phyloP scores from a whole-genome alignment of 2,113 vertebrate species.

The Thomomys bottae region DNA sequence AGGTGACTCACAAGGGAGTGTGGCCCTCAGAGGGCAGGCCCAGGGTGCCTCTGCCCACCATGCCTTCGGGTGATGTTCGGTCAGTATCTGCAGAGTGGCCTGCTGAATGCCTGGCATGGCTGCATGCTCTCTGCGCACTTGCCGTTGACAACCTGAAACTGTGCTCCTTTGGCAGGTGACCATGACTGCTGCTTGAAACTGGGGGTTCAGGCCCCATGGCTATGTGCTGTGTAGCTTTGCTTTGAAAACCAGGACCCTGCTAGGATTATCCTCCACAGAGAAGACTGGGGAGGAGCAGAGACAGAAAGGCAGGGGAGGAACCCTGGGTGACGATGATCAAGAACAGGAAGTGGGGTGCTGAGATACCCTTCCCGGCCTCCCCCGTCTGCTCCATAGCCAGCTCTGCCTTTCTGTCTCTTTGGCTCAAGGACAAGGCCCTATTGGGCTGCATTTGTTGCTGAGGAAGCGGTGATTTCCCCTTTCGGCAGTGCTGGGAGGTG shows the following conservation, averaged over 20 bases:
- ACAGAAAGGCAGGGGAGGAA: not conserved
- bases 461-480: not conserved
- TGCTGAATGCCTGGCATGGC: too few relatives aligned
- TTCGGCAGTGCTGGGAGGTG: not conserved
- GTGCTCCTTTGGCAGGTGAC: not conserved
- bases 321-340: not conserved
- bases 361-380: not conserved
- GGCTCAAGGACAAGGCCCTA: too few relatives aligned
- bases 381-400: too few relatives aligned
- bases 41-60: not conserved
- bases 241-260: slow-evolving; percentile 39
- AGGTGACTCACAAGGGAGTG: not conserved
- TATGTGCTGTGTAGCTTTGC: not conserved
- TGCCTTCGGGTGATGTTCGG: not conserved
- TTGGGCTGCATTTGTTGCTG: not conserved
- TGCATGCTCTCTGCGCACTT: too few relatives aligned
- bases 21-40: not conserved
- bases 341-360: not conserved
- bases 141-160: not conserved
- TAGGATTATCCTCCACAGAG: not conserved
- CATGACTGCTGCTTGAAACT: not conserved
- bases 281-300: not conserved
- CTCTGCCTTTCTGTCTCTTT: not conserved
- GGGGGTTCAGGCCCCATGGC: not conserved
- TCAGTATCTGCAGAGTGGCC: not conserved